Evolutionary conservation across 2,888 invertebrate species (phyloP).

Genomic region (Tyria jacobaeae): DNA sequence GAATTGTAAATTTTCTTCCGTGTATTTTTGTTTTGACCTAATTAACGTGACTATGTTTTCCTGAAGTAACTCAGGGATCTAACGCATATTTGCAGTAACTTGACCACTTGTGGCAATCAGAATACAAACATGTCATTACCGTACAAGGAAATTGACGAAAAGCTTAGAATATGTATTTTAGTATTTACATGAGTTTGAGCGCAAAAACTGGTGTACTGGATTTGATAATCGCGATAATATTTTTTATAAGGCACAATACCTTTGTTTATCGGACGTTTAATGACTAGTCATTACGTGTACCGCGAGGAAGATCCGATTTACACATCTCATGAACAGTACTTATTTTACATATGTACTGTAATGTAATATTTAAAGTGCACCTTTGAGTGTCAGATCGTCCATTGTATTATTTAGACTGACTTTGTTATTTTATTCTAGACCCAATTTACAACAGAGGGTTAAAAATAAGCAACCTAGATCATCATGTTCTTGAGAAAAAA

Average conservation of each 20-base stretch:
- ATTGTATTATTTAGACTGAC: neutral
- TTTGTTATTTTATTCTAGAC: neutral
- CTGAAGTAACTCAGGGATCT: neutral
- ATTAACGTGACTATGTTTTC: neutral
- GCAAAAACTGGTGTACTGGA: no score
- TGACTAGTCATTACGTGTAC: no score
- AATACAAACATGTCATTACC: neutral
- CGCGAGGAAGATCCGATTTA: no score
- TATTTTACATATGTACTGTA: no score
- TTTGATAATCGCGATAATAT: no score
- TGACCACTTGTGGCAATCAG: neutral
- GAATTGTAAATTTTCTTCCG: slow-evolving; percentile 49
- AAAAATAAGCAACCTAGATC: slow-evolving; percentile 1
- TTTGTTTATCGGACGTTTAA: no score
- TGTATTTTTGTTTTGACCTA: slow-evolving; percentile 14
- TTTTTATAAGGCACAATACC: no score
- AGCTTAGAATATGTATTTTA: neutral
- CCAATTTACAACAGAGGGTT: neutral
- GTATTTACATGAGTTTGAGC: neutral
- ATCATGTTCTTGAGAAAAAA: neutral
- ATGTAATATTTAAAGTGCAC: no score
- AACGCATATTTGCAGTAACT: neutral
- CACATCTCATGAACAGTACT: no score
- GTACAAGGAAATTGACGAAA: slow-evolving; percentile 15
- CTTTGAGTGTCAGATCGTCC: neutral